These are phyloP conservation scores for Nudaria mundana DNA, from an alignment of 2,888 invertebrate genomes.

Conservation along the genomic window DNA sequence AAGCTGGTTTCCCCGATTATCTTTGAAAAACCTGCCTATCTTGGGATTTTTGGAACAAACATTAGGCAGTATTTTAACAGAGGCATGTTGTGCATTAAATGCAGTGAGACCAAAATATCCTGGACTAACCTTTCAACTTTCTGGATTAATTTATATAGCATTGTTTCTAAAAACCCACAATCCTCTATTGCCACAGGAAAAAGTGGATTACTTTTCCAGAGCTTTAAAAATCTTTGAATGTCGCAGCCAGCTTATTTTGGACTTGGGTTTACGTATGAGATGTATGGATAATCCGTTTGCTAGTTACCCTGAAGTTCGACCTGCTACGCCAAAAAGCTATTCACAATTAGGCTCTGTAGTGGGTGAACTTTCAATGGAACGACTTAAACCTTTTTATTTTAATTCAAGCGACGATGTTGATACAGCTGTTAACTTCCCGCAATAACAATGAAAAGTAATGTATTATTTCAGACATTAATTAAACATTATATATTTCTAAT, in stretches of 20 bases:
- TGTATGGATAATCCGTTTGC: conserved; percentile 80
- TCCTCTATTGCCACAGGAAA: conserved; percentile 43
- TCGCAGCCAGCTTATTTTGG: conserved; percentile 58
- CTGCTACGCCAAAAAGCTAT: conserved; percentile 12
- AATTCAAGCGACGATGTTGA: neutral
- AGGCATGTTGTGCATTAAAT: conserved; percentile 76
- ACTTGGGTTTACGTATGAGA: conserved; percentile 69
- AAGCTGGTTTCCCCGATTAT: conserved; percentile 58
- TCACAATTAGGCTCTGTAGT: conserved; percentile 5
- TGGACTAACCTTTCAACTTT: conserved; percentile 70
- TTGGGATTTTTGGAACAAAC: conserved; percentile 83
- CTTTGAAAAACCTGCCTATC: conserved; percentile 73
- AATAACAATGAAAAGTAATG: no score
- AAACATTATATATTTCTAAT: no score
- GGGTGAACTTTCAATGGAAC: neutral
- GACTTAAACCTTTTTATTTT: neutral
- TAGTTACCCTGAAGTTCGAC: conserved; percentile 61
- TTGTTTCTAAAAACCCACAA: conserved; percentile 80
- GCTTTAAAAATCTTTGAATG: conserved; percentile 54
- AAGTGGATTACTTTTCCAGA: conserved; percentile 51
- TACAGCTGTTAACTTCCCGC: no score
- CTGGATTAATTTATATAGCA: conserved; percentile 80
- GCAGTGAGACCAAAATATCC: conserved; percentile 82
- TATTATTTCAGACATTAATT: no score
- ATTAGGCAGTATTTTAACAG: conserved; percentile 73